Conservation (phyloP, 35 echinoderm and acorn worm genomes). For the Holothuria glaberrima region DNA sequence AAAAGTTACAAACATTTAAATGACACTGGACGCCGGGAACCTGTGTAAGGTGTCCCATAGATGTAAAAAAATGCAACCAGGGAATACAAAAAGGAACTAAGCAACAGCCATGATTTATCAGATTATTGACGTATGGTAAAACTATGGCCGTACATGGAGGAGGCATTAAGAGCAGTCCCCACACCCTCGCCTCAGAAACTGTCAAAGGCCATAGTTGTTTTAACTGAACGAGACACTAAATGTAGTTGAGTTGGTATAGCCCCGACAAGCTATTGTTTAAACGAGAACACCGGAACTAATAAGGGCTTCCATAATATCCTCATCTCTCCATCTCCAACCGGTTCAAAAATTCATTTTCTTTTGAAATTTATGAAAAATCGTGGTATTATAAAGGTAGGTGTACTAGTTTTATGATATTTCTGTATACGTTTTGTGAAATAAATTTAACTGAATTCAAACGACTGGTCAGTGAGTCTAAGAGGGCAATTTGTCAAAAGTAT, state of each 20-base stretch:
- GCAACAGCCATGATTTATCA: too few relatives aligned
- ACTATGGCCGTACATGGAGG: too few relatives aligned
- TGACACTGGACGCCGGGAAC: too few relatives aligned
- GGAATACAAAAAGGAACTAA: too few relatives aligned
- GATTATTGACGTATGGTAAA: too few relatives aligned
- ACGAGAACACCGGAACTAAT: slow-evolving; percentile 31
- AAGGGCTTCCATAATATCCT: slow-evolving; percentile 34
- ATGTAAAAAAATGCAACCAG: too few relatives aligned
- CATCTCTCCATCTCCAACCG: slow-evolving; percentile 26
- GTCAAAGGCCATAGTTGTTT: slow-evolving; percentile 36
- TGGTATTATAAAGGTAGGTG: slow-evolving; percentile 8
- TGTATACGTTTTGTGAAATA: background rate
- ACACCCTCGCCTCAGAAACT: too few relatives aligned
- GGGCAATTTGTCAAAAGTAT: background rate
- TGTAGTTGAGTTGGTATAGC: slow-evolving; percentile 9
- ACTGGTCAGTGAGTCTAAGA: slow-evolving; percentile 19
- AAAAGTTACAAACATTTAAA: too few relatives aligned
- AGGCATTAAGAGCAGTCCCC: too few relatives aligned
- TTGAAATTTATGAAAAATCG: slow-evolving; percentile 16
- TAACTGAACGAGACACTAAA: background rate
- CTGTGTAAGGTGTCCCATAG: too few relatives aligned
- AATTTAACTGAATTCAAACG: background rate
- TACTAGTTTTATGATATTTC: background rate
- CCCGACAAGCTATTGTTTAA: slow-evolving; percentile 22
- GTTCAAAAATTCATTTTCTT: slow-evolving; percentile 8